Evolutionary conservation across 2,888 invertebrate species (phyloP), one percentile per base, ranked within the genome.

Genomic region (Thumatha senex): DNA sequence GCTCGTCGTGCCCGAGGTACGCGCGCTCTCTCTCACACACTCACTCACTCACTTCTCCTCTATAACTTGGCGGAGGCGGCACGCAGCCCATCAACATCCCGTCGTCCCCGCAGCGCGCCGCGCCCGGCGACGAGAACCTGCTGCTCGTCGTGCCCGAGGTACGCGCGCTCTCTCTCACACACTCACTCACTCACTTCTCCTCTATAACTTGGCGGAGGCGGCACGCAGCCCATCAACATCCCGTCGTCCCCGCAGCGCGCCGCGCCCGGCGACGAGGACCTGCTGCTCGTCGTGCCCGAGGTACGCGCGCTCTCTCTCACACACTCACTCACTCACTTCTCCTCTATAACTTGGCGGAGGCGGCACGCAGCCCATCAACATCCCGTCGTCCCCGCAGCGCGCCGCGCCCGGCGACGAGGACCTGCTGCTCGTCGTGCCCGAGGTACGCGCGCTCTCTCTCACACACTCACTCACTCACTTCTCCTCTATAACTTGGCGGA

Each of bases 1-100:
- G 65, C 82, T 88, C 54, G 58, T 82, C 12, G 72, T 82, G 59
- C 87, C 82, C 0, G 84, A 86, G 81, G 88, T 87, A 24, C 18
- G n/a, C n/a, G n/a, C n/a, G n/a, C n/a, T n/a, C n/a, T n/a, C n/a
- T 24, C 18, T 24, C 18, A n/a, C n/a, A n/a, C 18, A 24, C 18
- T 5, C 2, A 24, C 18, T 24, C n/a, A n/a, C n/a, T n/a, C n/a
- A n/a, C n/a, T n/a, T n/a, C n/a, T n/a, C n/a, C n/a, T n/a, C n/a
- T n/a, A n/a, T n/a, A n/a, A n/a, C n/a, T n/a, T n/a, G n/a, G n/a
- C n/a, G n/a, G n/a, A n/a, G n/a, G 87, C 30, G 5, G 30, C 67
- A 93, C 93, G 48, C 93, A 92, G 64, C 94, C 94, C 40, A 94
- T 94, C 79, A 93, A 93, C 81, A 94, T 94, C 78, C 94, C 94